Conservation (phyloP, 2,888 invertebrate genomes). For the Ryuthela nishihirai region DNA sequence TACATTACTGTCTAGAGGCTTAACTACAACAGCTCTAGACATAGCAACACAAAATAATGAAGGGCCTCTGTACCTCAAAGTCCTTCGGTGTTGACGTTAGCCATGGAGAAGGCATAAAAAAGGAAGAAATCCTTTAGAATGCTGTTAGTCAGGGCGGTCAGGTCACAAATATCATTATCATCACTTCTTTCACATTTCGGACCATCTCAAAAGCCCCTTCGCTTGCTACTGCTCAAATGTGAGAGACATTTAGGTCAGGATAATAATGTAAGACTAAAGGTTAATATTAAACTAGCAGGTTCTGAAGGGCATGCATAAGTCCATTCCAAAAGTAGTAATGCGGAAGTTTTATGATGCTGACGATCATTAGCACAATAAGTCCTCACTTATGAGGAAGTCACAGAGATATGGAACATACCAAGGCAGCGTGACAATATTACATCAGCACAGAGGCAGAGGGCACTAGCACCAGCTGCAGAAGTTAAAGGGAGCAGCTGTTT, state of each 20-base stretch:
- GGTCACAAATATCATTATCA: constrained; percentile 15
- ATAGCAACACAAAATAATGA: constrained; percentile 38
- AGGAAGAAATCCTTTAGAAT: constrained; percentile 23
- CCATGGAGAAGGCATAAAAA: constrained; percentile 35
- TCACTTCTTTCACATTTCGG: constrained; percentile 58
- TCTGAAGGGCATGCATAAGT: constrained; percentile 38
- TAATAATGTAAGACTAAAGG: constrained; percentile 1
- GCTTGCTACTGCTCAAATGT: constrained; percentile 52
- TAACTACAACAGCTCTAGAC: constrained; percentile 38
- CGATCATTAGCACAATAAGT: constrained; percentile 15
- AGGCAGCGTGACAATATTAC: constrained; percentile 37
- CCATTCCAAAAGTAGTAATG: constrained; percentile 38
- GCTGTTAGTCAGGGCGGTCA: constrained; percentile 12
- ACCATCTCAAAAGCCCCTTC: constrained; percentile 92
- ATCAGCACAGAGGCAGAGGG: constrained; percentile 49
- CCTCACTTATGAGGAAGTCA: constrained; percentile 19
- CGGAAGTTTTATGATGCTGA: constrained; percentile 26
- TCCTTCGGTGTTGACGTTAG: constrained; percentile 34
- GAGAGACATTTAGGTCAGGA: constrained; percentile 43
- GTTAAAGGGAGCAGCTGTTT: constrained; percentile 33
- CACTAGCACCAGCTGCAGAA: constrained; percentile 38
- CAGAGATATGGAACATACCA: constrained; percentile 33
- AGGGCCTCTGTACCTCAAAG: constrained; percentile 40
- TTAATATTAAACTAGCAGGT: constrained; percentile 36
- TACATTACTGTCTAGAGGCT: constrained; percentile 36